Percentiles rank a stretch among this genome's conserved stretches.
These are phyloP conservation scores for Phataginus tetradactyla DNA, from an alignment of 2,797 vertebrate species.

Conservation along the genomic window DNA sequence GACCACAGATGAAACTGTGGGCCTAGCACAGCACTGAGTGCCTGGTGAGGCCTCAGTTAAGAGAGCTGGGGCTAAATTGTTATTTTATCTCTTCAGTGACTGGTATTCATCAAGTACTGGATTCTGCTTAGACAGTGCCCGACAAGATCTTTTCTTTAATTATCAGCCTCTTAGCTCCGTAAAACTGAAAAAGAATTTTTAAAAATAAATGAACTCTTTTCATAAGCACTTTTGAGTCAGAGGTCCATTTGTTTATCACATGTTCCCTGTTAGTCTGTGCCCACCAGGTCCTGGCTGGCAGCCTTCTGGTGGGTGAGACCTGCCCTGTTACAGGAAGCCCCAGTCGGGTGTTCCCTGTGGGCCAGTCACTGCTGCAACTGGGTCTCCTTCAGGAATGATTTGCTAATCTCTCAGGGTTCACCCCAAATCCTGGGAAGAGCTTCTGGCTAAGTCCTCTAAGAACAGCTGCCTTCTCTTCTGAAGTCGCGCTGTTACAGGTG, in stretches of 20 bases:
- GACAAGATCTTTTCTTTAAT: background rate
- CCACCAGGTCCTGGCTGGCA: background rate
- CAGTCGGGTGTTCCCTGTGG: background rate
- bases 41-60: background rate
- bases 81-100: background rate
- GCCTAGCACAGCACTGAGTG: background rate
- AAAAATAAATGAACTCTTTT: background rate
- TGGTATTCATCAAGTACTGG: background rate
- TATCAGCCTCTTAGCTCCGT: background rate
- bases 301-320: background rate
- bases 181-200: background rate
- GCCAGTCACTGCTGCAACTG: background rate
- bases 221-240: background rate
- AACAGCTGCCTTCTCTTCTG: background rate
- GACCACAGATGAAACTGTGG: background rate
- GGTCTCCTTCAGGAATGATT: background rate
- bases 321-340: background rate
- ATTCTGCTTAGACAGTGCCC: background rate
- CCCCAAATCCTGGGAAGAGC: background rate
- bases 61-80: background rate
- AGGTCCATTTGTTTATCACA: rapidly evolving
- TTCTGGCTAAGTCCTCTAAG: background rate
- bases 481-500: background rate
- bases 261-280: background rate
- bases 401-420: background rate